A percentile compares a stretch with the other conserved stretches of the same genome.
Conservation (phyloP, 1,140 invertebrate species). For the Meloidogyne exigua region DNA sequence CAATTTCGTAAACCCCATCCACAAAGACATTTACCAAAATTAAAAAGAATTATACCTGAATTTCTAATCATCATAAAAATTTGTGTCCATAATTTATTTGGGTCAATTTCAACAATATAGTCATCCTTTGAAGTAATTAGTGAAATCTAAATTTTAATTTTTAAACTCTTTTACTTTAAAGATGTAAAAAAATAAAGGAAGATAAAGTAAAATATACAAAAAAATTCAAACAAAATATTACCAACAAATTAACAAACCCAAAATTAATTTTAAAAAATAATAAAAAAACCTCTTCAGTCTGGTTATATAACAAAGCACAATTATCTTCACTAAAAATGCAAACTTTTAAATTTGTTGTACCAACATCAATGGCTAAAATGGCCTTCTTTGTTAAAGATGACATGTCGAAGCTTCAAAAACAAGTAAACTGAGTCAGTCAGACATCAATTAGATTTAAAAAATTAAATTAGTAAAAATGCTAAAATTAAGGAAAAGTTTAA, state of each 20-base stretch:
- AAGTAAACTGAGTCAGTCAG: too few species aligned
- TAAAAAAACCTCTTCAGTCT: background rate
- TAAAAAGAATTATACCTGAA: constrained; percentile 70
- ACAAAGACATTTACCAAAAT: too few species aligned
- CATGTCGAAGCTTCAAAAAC: too few species aligned
- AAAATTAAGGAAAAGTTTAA: background rate
- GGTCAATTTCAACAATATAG: constrained; percentile 77
- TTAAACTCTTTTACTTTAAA: too few species aligned
- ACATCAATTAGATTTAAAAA: too few species aligned
- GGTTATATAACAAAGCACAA: background rate
- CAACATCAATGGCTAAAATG: constrained; percentile 18
- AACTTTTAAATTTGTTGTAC: constrained; percentile 23
- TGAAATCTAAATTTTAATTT: background rate
- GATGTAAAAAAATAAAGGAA: too few species aligned
- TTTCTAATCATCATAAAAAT: constrained; percentile 72
- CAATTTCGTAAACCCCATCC: too few species aligned
- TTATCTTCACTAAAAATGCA: background rate
- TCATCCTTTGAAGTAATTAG: constrained; percentile 12
- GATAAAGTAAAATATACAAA: too few species aligned
- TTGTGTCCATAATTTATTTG: constrained; percentile 77
- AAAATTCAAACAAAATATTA: too few species aligned
- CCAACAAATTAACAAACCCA: too few species aligned
- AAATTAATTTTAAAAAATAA: background rate
- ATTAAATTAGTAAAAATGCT: background rate
- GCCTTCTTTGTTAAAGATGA: background rate